Percentiles rank a stretch among this genome's conserved stretches.
phyloP scores from a whole-genome alignment of 2,113 vertebrate genomes.

The Eulemur rufifrons region DNA sequence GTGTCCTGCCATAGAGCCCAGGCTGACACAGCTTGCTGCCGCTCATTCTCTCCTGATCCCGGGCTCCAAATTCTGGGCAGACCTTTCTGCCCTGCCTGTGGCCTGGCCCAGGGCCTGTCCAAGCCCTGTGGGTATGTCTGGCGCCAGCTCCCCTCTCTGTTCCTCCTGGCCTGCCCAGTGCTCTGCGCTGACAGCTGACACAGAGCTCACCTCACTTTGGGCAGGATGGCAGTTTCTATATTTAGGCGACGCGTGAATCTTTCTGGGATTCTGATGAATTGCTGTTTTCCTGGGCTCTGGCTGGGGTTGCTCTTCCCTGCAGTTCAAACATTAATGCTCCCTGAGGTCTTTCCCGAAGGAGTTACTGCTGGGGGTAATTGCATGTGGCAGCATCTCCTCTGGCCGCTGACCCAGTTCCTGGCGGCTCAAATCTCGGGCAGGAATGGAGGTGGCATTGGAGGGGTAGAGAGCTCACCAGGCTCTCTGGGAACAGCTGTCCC shows the following conservation, averaged over 20 bases:
- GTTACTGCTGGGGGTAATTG: neutral
- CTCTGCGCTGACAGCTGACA: neutral
- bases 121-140: neutral
- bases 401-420: neutral
- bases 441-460: neutral
- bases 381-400: neutral
- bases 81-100: too few species aligned
- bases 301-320: neutral
- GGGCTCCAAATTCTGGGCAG: neutral
- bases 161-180: neutral
- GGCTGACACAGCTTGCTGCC: fast-evolving
- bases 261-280: slow-evolving; percentile 33
- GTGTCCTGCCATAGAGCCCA: neutral
- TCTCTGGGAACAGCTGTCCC: neutral
- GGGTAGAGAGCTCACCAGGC: neutral
- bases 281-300: neutral
- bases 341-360: neutral
- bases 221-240: slow-evolving; percentile 36
- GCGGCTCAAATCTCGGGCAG: neutral
- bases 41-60: neutral
- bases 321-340: neutral
- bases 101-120: neutral
- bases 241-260: neutral
- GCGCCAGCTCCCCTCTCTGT: neutral
- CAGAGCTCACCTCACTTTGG: neutral